phyloP scores from a whole-genome alignment of 2,113 vertebrate genomes.

The Cathartes aura region DNA sequence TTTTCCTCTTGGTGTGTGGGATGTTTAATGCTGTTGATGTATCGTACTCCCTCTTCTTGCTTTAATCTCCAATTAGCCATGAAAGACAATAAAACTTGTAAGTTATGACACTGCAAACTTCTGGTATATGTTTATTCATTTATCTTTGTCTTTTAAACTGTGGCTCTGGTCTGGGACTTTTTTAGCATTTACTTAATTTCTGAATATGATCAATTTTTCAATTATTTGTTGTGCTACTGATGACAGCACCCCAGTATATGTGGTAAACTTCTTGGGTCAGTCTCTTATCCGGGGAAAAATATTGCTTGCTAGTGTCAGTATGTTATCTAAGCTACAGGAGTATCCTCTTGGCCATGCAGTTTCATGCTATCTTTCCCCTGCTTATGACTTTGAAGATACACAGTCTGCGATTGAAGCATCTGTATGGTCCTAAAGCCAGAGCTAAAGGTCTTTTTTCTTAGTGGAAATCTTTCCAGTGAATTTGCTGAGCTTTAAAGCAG shows the following conservation, averaged over 20 bases:
- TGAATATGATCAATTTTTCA: neutral
- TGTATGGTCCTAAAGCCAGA: neutral
- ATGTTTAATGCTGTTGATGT: neutral
- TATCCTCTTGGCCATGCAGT: neutral
- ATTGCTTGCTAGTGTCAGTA: too few relatives aligned
- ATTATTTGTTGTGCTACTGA: neutral
- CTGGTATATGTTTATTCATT: neutral
- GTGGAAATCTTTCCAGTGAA: neutral
- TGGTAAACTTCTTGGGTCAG: accelerated
- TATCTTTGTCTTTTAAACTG: neutral
- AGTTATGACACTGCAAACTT: neutral
- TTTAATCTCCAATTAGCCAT: neutral
- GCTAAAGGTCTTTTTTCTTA: neutral
- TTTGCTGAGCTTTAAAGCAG: neutral
- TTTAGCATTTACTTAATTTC: neutral
- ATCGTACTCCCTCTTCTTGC: neutral
- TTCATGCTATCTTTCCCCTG: neutral
- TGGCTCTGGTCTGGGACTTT: neutral
- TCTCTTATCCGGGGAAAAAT: accelerated
- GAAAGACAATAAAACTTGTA: neutral
- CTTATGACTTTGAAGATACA: neutral
- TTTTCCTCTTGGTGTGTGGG: neutral
- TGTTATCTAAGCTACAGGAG: neutral
- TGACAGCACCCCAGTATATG: neutral
- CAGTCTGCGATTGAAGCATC: accelerated